Conservation (phyloP, 2,113 vertebrate genomes). For the Plecturocebus donacophilus region DNA sequence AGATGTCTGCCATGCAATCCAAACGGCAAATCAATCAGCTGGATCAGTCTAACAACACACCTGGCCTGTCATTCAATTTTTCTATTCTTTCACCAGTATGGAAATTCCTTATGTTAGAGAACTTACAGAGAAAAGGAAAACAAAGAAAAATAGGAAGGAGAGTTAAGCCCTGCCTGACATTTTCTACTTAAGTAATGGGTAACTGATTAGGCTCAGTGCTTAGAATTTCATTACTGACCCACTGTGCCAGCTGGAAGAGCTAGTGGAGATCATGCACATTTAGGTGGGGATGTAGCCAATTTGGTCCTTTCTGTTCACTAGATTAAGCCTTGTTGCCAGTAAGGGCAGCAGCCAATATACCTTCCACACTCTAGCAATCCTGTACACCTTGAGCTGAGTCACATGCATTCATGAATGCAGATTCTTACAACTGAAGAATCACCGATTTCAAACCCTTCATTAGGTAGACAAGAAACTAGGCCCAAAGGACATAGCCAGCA, state of each 20-base stretch:
- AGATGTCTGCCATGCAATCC: background rate
- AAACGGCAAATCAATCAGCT: background rate
- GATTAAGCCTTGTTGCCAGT: background rate
- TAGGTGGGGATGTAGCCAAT: background rate
- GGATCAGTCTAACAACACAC: background rate
- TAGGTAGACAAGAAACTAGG: slow-evolving; percentile 8
- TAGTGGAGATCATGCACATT: background rate
- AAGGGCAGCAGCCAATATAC: background rate
- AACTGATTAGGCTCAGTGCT: background rate
- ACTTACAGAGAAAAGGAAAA: background rate
- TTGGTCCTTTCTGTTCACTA: background rate
- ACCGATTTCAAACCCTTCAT: background rate
- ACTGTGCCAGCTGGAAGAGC: background rate
- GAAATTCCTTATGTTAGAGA: background rate
- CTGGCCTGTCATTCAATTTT: background rate
- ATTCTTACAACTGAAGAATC: slow-evolving; percentile 30
- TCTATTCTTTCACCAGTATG: background rate
- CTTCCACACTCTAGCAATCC: background rate
- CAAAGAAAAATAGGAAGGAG: background rate
- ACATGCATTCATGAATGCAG: background rate
- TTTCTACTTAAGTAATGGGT: background rate
- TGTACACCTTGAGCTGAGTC: background rate
- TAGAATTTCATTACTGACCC: background rate
- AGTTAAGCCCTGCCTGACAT: background rate
- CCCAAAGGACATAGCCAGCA: background rate